phyloP scores from a whole-genome alignment of 1,140 invertebrate genomes.

The Homarus americanus region DNA sequence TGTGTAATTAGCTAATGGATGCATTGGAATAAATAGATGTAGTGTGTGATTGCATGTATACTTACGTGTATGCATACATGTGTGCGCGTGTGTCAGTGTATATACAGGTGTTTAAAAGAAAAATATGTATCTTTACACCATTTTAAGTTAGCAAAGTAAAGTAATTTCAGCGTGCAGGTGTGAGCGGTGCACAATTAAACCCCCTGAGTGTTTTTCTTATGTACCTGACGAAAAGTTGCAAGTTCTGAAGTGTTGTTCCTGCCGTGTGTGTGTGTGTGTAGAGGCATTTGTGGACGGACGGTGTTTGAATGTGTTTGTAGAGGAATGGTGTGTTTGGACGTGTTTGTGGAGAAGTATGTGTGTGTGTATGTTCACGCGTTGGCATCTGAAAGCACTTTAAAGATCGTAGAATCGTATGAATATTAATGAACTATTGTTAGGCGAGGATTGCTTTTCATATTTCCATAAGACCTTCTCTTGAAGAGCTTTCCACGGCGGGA shows the following conservation, averaged over 20 bases:
- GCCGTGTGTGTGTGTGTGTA: neutral
- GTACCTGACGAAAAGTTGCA: neutral
- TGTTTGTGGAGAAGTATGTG: conserved; percentile 3
- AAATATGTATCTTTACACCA: too few species aligned
- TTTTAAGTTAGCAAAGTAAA: too few species aligned
- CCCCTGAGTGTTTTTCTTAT: too few species aligned
- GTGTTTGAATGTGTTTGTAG: neutral
- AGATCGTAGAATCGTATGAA: neutral
- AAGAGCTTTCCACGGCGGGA: neutral
- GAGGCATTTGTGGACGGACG: neutral
- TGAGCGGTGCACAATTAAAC: too few species aligned
- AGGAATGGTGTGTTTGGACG: neutral
- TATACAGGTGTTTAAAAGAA: too few species aligned
- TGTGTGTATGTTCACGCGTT: neutral
- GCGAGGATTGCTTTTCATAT: too few species aligned
- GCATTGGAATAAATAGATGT: too few species aligned
- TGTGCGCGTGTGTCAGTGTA: too few species aligned
- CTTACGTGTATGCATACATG: too few species aligned
- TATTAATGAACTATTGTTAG: neutral
- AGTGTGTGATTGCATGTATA: too few species aligned
- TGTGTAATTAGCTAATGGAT: conserved; percentile 16
- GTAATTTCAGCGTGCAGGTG: too few species aligned
- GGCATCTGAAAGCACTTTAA: neutral
- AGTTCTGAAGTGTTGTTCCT: neutral
- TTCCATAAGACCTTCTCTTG: neutral